Conservation (phyloP, 30 jellyfish, hydroid and myxozoan species). For the Sanderia malayensis region DNA sequence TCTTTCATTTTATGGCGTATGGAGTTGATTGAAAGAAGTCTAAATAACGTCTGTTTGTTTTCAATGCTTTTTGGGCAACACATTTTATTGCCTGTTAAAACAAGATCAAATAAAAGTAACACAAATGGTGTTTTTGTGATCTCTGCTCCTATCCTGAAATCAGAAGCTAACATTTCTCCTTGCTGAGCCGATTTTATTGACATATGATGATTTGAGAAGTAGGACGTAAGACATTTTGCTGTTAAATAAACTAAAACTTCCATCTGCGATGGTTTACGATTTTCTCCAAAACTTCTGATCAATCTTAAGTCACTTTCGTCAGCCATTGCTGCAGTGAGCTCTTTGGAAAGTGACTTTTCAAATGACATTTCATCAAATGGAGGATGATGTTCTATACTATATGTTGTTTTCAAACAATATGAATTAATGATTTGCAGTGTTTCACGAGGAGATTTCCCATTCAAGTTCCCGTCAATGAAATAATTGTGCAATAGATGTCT, state of each 20-base stretch:
- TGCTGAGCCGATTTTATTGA: background rate
- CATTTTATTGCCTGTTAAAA: conserved; percentile 12
- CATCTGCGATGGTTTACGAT: conserved; percentile 3
- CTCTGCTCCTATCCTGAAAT: conserved; percentile 17
- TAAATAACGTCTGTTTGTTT: background rate
- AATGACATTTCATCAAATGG: background rate
- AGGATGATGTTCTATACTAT: background rate
- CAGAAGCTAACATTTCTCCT: background rate
- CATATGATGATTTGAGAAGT: background rate
- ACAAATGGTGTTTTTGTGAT: conserved; percentile 3
- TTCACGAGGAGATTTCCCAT: conserved; percentile 8
- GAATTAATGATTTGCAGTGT: background rate
- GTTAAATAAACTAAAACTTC: conserved; percentile 9
- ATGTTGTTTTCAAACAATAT: background rate
- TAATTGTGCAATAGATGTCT: background rate
- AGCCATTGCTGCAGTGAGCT: background rate
- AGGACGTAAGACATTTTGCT: conserved; percentile 11
- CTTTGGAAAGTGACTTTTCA: background rate
- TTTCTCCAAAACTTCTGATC: conserved; percentile 3
- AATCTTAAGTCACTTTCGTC: background rate
- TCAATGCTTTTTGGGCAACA: background rate
- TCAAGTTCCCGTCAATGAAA: background rate
- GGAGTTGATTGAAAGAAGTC: conserved; percentile 10
- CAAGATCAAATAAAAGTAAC: conserved; percentile 8
- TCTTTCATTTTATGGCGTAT: conserved; percentile 2